Conservation (phyloP, 2,113 vertebrate genomes). For the Saguinus imperator region DNA sequence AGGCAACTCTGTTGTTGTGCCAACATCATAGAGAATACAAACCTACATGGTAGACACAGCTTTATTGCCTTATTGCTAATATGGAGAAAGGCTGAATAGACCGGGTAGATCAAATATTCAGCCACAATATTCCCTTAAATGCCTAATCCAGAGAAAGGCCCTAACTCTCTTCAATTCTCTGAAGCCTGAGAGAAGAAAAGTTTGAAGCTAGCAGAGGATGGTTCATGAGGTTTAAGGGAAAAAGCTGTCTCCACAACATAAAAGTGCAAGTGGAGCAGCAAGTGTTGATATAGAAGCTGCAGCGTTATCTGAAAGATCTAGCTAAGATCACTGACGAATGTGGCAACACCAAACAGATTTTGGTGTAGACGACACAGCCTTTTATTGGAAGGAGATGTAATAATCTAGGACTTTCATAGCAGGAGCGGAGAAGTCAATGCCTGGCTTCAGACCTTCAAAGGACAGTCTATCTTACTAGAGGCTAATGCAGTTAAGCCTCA, state of each 20-base stretch:
- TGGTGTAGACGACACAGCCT: background rate
- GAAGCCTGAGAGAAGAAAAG: background rate
- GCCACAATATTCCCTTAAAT: background rate
- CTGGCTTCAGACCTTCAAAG: background rate
- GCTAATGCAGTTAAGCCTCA: background rate
- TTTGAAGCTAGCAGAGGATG: background rate
- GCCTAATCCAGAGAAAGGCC: background rate
- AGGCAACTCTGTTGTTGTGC: background rate
- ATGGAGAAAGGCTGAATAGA: background rate
- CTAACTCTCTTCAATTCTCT: background rate
- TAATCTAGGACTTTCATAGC: background rate
- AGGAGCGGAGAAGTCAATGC: background rate
- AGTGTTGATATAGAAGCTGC: background rate
- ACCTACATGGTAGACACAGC: background rate
- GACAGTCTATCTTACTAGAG: background rate
- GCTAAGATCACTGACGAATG: background rate
- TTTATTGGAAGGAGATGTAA: background rate
- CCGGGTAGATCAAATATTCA: background rate
- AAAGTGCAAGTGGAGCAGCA: too few species aligned
- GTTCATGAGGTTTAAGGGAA: background rate
- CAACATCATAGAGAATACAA: background rate
- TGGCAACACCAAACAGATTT: background rate
- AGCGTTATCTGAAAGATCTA: background rate
- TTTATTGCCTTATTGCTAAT: background rate
- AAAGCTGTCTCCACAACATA: background rate